Conservation (phyloP, 2,888 invertebrate species). For the Microctonus brassicae region DNA sequence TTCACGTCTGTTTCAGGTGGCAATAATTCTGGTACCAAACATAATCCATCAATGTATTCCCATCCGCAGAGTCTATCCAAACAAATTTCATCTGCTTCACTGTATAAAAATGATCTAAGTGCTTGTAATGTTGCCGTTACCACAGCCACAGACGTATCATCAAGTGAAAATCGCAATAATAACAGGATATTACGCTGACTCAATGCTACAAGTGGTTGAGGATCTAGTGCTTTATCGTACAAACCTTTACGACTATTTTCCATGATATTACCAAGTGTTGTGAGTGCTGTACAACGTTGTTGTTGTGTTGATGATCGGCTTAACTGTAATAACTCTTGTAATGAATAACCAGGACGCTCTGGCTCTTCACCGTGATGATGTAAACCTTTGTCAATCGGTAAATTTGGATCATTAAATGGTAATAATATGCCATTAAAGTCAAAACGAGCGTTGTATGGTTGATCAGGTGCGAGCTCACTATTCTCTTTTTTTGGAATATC, state of each 20-base stretch:
- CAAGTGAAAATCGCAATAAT: conserved; percentile 86
- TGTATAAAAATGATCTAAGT: conserved; percentile 81
- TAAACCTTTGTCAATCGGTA: conserved; percentile 76
- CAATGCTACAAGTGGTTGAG: conserved; percentile 74
- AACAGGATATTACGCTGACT: conserved; percentile 82
- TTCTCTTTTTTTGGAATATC: conserved; percentile 73
- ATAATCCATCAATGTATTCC: conserved; percentile 68
- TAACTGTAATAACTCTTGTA: conserved; percentile 89
- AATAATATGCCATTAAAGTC: conserved; percentile 83
- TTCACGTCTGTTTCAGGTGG: conserved; percentile 64
- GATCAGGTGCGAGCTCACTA: conserved; percentile 66
- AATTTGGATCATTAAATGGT: conserved; percentile 77
- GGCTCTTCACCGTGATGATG: conserved; percentile 96
- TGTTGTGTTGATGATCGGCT: conserved; percentile 83
- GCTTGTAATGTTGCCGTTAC: conserved; percentile 83
- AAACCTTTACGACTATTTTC: conserved; percentile 81
- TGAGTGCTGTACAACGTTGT: conserved; percentile 86
- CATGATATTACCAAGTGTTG: conserved; percentile 83
- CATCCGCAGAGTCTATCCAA: conserved; percentile 77
- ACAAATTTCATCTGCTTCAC: conserved; percentile 83
- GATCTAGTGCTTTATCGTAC: conserved; percentile 81
- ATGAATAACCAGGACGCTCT: conserved; percentile 89
- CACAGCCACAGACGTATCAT: conserved; percentile 83
- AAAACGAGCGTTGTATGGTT: conserved; percentile 84
- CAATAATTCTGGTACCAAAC: conserved; percentile 60